Conservation (phyloP, 2,888 invertebrate species). For the Helobdella robusta region DNA sequence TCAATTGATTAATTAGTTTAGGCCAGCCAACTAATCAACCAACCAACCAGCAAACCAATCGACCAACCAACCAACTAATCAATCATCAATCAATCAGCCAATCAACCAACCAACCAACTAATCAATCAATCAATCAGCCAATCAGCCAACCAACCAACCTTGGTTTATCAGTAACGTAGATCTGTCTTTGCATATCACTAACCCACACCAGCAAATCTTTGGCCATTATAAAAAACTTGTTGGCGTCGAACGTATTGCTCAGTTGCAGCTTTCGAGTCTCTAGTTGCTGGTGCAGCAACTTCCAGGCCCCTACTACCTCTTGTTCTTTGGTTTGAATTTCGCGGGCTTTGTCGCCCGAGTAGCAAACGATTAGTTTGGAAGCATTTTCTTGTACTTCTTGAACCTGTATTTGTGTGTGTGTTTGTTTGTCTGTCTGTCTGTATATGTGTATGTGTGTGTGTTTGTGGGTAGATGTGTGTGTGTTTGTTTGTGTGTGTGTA, state of each 20-base stretch:
- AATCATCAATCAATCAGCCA: too few relatives aligned
- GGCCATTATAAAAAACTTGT: conserved; percentile 87
- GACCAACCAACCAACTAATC: too few relatives aligned
- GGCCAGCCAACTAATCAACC: too few relatives aligned
- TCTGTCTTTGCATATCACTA: conserved; percentile 95
- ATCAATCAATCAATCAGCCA: too few relatives aligned
- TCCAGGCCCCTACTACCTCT: conserved; percentile 88
- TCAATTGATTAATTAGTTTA: too few relatives aligned
- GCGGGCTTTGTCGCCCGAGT: conserved; percentile 90
- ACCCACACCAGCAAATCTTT: conserved; percentile 95
- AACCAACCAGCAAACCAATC: too few relatives aligned
- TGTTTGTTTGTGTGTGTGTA: too few relatives aligned
- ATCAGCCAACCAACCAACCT: conserved; percentile 54
- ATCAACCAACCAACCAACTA: too few relatives aligned
- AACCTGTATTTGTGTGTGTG: too few relatives aligned
- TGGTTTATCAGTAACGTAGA: conserved; percentile 97
- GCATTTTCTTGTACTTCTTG: conserved; percentile 86
- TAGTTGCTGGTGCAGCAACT: conserved; percentile 62
- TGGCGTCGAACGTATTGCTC: conserved; percentile 85
- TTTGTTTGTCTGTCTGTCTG: too few relatives aligned
- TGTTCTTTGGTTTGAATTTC: conserved; percentile 90
- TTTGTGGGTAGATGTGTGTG: too few relatives aligned
- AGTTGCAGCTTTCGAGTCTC: conserved; percentile 60
- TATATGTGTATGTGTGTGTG: too few relatives aligned
- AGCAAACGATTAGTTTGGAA: conserved; percentile 77